Evolutionary conservation across 2,888 invertebrate genomes (phyloP), one percentile per base, ranked within the genome.

Genomic region (Ennomos fuscantarius): DNA sequence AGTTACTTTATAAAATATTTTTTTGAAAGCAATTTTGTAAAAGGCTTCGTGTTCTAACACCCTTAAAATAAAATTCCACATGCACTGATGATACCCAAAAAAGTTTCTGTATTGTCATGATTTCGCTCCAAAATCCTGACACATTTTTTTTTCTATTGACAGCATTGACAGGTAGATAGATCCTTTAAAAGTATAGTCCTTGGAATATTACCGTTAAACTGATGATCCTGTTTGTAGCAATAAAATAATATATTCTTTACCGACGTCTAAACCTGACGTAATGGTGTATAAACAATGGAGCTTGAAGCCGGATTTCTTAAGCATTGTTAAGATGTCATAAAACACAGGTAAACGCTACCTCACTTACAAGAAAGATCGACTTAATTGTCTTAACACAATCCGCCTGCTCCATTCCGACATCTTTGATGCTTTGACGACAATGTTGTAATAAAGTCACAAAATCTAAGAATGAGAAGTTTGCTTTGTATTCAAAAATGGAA

Each of bases 261-360:
- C 57, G 54, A 46, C 73, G 76, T 71, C 82, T 79, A 81, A 82
- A 39, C 39, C 74, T 89, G 86, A 90, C 87, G 89, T 89, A 91
- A 90, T 83, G 73, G 77, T 24, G 24, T 79, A 86, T 87, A 86
- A 87, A 89, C 86, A 90, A 90, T 81, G 62, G 70, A 36, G 52
- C 57, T 45, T 55, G 64, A 55, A 66, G 62, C 58, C 67, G 73
- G 77, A 81, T 78, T 74, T 78, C 74, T 73, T 73, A 69, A 74
- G 70, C 68, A 79, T 83, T 82, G 83, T 84, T 64, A 54, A 65
- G 66, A 69, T 52, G 78, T 78, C 82, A 79, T 89, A 89, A 90
- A 90, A 76, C 69, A 70, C 89, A 90, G 90, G 90, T 90, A 90
- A 76, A 72, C 57, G 85, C 88, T 88, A 87, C 89, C 87, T 86